Base-by-base conservation (phyloP, 2,113 vertebrate genomes). In the Lycaon pictus region DNA sequence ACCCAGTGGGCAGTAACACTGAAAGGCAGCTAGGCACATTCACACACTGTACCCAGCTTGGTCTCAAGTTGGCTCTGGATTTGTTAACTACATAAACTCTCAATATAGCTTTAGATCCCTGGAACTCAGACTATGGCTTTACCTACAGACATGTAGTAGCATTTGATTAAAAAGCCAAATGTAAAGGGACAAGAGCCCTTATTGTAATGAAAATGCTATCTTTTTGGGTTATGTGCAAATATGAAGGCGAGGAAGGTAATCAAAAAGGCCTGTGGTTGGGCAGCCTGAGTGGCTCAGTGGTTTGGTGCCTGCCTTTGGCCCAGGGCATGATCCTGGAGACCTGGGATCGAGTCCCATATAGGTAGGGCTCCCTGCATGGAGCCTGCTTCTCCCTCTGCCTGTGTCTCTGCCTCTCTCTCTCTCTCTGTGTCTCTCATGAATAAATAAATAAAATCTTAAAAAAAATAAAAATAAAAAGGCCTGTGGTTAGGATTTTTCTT, bases 211-310 rank as follows among this genome's bases (percentile, higher is more conserved):
- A 83, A 96, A 92, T 35, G 65, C 3, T 35, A n/a, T 43, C 43
- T 96, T 90, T 65, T 88, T 69, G 2, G 95, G 15, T 74, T 94
- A 95, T 76, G 43, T 7, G 2, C n/a, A 88, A 83, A 95, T 43
- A 62, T 11, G 43, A 83, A 76, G 29, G 56, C 11, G 86, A 71
- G 72, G 53, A 69, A 63, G 51, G 53, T 69, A 82, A 95, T 76
- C 7, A 60, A 83, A 88, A 88, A n/a, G 25, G 20, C 1, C 32
- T 74, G 12, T n/a, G 17, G 62, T 96, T 87, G 80, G 76, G 55
- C 43, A 43, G 43, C 43, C 43, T 43, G 43, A 43, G 43, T 43
- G 43, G 43, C 43, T 43, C 43, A 43, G 43, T 43, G 43, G 43
- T 43, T 43, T 43, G 43, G 43, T 43, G 5, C 43, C 43, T 43